These are phyloP conservation scores for Calephelis perditalis DNA, from an alignment of 2,888 invertebrate genomes.

Conservation along the genomic window DNA sequence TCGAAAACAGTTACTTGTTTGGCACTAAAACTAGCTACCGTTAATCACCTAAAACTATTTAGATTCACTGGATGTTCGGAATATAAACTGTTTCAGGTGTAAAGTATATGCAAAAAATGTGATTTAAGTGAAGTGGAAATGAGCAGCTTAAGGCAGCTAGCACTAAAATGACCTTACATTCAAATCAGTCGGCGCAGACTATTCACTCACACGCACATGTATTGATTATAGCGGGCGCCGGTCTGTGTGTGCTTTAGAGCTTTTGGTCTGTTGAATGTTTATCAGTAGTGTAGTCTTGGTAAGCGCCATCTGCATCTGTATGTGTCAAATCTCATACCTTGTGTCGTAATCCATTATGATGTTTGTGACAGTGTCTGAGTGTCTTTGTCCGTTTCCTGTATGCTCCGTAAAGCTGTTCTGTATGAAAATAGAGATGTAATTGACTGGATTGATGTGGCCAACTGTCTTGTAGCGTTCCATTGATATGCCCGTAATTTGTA, in stretches of 20 bases:
- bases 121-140: conserved; percentile 1
- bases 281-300: conserved; percentile 45
- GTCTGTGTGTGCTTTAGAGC: conserved; percentile 67
- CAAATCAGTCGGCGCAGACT: conserved; percentile 50
- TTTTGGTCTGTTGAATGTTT: conserved; percentile 11
- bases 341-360: conserved; percentile 64
- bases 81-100: not conserved
- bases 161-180: conserved; percentile 36
- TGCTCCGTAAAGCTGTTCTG: conserved; percentile 51
- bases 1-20: conserved; percentile 34
- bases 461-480: conserved; percentile 61
- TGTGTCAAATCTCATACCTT: conserved; percentile 62
- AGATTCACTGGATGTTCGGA: not conserved
- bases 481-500: conserved; percentile 52
- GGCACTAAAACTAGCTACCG: not conserved
- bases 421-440: conserved; percentile 48
- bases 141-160: conserved; percentile 49
- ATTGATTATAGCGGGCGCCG: conserved; percentile 79
- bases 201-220: conserved; percentile 84
- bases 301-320: conserved; percentile 44
- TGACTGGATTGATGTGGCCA: conserved; percentile 50
- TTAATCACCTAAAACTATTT: not conserved
- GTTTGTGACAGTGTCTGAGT: conserved; percentile 65
- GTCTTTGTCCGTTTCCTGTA: conserved; percentile 60
- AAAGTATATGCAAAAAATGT: not conserved